phyloP scores from a whole-genome alignment of 2,888 invertebrate species.

The Galeruca laticollis region DNA sequence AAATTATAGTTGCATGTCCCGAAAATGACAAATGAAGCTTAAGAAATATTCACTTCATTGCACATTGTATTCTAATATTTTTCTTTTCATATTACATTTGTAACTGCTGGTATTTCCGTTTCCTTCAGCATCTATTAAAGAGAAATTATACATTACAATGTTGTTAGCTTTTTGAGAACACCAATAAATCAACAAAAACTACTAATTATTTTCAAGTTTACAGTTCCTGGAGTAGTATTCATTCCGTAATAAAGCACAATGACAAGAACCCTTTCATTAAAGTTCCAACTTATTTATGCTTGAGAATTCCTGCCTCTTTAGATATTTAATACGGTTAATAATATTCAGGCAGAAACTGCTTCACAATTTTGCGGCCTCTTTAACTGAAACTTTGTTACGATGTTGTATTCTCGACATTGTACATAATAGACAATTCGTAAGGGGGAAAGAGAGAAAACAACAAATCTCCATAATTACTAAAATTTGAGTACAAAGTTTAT shows the following conservation, averaged over 20 bases:
- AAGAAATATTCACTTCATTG: no score
- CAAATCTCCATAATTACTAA: slow-evolving; percentile 50
- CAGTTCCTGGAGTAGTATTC: neutral
- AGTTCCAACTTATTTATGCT: slow-evolving; percentile 38
- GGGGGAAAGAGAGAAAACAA: slow-evolving; percentile 38
- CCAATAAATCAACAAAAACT: neutral
- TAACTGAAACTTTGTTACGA: slow-evolving; percentile 43
- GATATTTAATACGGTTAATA: slow-evolving; percentile 37
- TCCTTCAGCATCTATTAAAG: no score
- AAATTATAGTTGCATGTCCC: no score
- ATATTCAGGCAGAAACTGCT: slow-evolving; percentile 43
- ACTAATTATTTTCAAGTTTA: neutral
- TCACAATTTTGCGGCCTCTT: slow-evolving; percentile 42
- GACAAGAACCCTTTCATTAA: slow-evolving; percentile 28
- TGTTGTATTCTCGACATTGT: slow-evolving; percentile 57
- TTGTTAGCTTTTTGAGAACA: neutral
- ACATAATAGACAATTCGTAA: slow-evolving; percentile 46
- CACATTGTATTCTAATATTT: no score
- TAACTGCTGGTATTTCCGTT: no score
- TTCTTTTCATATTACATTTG: no score
- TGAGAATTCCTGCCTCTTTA: slow-evolving; percentile 27
- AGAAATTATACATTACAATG: neutral
- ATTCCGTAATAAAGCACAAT: slow-evolving; percentile 7
- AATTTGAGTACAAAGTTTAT: slow-evolving; percentile 24
- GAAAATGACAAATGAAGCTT: no score